Evolutionary conservation across 2,888 invertebrate genomes (phyloP), one percentile per base, ranked within the genome.

Genomic region (Xylophagus ater): DNA sequence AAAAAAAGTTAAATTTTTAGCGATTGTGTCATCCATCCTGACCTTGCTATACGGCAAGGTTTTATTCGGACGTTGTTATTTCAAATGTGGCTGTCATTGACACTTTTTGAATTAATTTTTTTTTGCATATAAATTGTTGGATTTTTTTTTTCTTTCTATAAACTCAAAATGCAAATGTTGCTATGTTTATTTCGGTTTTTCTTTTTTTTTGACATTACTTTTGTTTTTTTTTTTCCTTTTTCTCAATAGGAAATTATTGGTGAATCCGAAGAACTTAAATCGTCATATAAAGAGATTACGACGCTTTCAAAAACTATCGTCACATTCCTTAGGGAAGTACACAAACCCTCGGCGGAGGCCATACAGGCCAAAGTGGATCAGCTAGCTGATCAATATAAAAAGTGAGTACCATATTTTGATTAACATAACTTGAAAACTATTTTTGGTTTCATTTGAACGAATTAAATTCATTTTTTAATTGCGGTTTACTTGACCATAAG

Each of bases 221-320:
- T 43, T 39, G 48, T 50, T 47, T 51, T 54, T 43, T 44, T 41
- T 52, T 51, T n/a, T n/a, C n/a, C n/a, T n/a, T n/a, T n/a, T n/a
- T n/a, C n/a, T n/a, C n/a, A 13, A 18, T 60, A 86, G 86, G 83
- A 82, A 60, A 68, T 85, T 52, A 74, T 78, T 60, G 68, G 68
- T 49, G 85, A 85, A 68, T 78, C 81, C 46, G 74, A 77, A 55
- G 72, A 78, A 51, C 67, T 82, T 48, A 75, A 76, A 60, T 72
- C 78, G 42, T 72, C 70, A 55, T 70, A 73, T 51, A 78, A 80
- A 54, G 82, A 84, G 57, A 70, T 84, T 25, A 59, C 74, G 47
- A 50, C 59, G 73, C 76, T 81, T 58, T 77, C 81, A 29, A 75
- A 73, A 53, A 78, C 78, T 49, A 77, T 87, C 31, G 66, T 84